These are phyloP conservation scores for Syngnathoides biaculeatus DNA, from an alignment of 2,113 vertebrate genomes.

Conservation along the genomic window DNA sequence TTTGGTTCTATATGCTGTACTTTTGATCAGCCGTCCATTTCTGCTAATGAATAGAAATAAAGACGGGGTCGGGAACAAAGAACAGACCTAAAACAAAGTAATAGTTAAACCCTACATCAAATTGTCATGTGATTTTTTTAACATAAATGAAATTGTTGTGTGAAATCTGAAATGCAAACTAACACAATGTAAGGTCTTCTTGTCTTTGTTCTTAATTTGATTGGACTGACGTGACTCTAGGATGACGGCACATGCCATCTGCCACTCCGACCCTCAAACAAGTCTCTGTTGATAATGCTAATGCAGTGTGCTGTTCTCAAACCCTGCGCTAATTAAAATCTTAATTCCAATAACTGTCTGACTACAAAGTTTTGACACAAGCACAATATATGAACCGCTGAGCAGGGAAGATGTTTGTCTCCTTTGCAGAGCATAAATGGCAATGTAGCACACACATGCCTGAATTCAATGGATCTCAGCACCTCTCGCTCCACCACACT, in stretches of 20 bases:
- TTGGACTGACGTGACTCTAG: background rate
- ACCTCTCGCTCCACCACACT: background rate
- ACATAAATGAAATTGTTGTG: background rate
- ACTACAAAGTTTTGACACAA: constrained; percentile 46
- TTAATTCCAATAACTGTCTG: constrained; percentile 52
- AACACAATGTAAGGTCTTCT: background rate
- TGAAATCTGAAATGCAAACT: background rate
- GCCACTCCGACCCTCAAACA: constrained; percentile 25
- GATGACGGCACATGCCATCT: constrained; percentile 11
- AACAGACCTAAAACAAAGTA: background rate
- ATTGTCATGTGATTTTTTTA: background rate
- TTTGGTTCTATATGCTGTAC: constrained; percentile 22
- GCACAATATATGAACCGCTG: constrained; percentile 36
- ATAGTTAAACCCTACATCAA: background rate
- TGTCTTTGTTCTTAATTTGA: constrained; percentile 1
- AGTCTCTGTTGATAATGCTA: constrained; percentile 41
- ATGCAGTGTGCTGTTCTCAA: constrained; percentile 36
- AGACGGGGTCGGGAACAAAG: background rate
- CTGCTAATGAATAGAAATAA: background rate
- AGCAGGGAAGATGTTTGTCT: constrained; percentile 20
- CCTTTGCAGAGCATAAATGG: background rate
- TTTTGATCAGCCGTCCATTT: background rate
- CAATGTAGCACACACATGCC: background rate
- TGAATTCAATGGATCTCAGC: background rate
- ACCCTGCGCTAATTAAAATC: constrained; percentile 55